Conservation (phyloP, 2,888 invertebrate genomes). For the Agrochola lota region DNA sequence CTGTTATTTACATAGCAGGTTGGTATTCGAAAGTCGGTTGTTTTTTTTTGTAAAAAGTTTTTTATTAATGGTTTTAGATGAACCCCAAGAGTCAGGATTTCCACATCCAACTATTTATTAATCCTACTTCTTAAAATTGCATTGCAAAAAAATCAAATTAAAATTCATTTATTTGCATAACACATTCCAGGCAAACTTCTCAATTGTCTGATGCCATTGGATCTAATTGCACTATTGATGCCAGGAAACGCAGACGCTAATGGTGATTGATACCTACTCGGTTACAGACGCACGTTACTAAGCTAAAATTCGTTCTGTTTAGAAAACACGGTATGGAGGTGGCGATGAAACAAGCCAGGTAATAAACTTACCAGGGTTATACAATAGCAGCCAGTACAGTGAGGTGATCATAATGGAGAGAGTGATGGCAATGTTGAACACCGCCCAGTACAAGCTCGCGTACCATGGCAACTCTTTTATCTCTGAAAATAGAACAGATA, state of each 20-base stretch:
- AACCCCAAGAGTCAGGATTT: neutral
- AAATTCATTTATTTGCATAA: neutral
- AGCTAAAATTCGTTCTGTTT: slow-evolving; percentile 1
- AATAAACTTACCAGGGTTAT: slow-evolving; percentile 77
- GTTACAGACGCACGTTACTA: neutral
- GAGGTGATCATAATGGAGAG: slow-evolving; percentile 83
- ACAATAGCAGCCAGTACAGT: slow-evolving; percentile 86
- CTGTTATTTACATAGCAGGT: no score
- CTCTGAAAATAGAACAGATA: slow-evolving; percentile 55
- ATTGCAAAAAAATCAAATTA: neutral
- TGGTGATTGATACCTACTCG: slow-evolving; percentile 18
- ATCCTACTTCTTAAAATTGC: neutral
- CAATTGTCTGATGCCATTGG: slow-evolving; percentile 11
- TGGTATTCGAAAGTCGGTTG: no score
- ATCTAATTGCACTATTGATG: slow-evolving; percentile 24
- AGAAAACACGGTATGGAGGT: slow-evolving; percentile 7
- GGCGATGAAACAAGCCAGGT: neutral
- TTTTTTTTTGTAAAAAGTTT: no score
- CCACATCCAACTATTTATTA: neutral
- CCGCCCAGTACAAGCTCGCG: slow-evolving; percentile 83
- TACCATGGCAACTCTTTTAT: slow-evolving; percentile 81
- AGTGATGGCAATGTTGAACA: slow-evolving; percentile 80
- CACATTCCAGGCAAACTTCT: neutral
- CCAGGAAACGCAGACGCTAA: slow-evolving; percentile 14
- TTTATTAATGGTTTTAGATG: neutral